Percentiles rank a stretch among this genome's conserved stretches.
Conservation (phyloP, 2,113 vertebrate species). For the Xiphophorus couchianus region DNA sequence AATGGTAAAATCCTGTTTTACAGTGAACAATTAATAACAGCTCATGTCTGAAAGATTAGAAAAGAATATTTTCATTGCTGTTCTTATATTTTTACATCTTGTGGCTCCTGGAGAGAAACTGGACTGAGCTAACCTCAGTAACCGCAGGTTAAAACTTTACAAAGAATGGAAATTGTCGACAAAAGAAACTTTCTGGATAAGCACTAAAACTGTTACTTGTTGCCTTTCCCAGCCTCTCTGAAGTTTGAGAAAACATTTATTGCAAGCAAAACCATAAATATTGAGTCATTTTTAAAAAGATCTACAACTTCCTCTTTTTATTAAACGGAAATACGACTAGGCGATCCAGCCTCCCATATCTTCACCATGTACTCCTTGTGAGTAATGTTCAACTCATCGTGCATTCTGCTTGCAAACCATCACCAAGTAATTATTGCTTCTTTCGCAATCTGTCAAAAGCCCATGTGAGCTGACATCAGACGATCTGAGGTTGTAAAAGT, state of each 20-base stretch:
- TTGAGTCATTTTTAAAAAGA: neutral
- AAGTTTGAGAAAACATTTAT: neutral
- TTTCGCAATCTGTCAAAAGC: constrained; percentile 28
- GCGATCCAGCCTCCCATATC: neutral
- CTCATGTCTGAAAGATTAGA: too few species aligned
- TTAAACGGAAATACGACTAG: neutral
- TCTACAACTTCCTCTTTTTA: neutral
- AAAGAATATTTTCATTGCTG: too few species aligned
- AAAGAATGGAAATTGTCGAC: neutral
- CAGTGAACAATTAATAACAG: too few species aligned
- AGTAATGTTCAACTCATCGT: neutral
- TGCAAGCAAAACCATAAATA: neutral
- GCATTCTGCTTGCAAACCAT: neutral
- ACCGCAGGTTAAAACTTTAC: neutral
- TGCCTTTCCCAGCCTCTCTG: too few species aligned
- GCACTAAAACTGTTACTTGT: neutral
- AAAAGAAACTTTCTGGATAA: neutral
- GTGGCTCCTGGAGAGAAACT: neutral
- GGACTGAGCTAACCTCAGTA: neutral
- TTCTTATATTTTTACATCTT: neutral
- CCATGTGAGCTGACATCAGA: constrained; percentile 33
- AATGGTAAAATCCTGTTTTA: too few species aligned
- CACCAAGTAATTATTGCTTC: constrained; percentile 14
- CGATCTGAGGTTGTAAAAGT: constrained; percentile 33
- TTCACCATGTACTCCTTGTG: neutral